Evolutionary conservation across 23 tunicate genomes (phyloP).

Genomic region (Botrylloides violaceus): DNA sequence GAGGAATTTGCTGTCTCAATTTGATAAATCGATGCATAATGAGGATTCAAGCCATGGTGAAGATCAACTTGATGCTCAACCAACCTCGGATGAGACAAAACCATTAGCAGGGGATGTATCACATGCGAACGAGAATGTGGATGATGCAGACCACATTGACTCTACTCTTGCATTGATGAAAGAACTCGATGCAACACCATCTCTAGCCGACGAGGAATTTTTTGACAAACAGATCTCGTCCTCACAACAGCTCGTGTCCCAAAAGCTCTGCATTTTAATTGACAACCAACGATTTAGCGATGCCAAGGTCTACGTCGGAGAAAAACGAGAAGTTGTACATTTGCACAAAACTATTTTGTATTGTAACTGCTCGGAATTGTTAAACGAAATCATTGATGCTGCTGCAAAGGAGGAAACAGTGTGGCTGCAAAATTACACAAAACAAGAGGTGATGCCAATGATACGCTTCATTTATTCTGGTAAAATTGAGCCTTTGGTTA

Average conservation of each 20-base stretch:
- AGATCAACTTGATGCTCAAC: background rate
- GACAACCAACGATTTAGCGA: background rate
- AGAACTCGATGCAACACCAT: background rate
- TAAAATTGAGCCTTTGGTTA: background rate
- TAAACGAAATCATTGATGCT: constrained; percentile 2
- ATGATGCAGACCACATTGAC: constrained; percentile 7
- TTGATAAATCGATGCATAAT: background rate
- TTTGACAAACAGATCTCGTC: background rate
- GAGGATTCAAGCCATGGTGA: background rate
- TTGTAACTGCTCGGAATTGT: background rate
- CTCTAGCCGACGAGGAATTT: background rate
- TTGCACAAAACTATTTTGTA: constrained; percentile 12
- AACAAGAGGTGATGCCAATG: constrained; percentile 15
- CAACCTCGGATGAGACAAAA: background rate
- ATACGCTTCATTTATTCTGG: constrained; percentile 9
- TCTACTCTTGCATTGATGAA: background rate
- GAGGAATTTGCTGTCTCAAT: constrained; percentile 9
- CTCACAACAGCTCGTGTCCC: background rate
- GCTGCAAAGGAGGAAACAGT: background rate
- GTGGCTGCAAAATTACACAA: background rate
- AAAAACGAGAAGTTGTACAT: background rate
- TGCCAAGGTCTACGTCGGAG: constrained; percentile 8
- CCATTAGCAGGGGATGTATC: background rate
- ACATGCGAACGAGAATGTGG: background rate
- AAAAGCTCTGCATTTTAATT: background rate